Evolutionary conservation across 2,113 vertebrate genomes (phyloP).

Genomic region (crab-eating macaque (Macaca fascicularis)): T2T-MFA8v1.1 NC_088379.1:132963001-132963500

Average conservation of each 20-base stretch:
- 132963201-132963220: not conserved
- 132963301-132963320: not conserved
- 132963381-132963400: not conserved
- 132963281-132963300: not conserved
- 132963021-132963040: too few species aligned
- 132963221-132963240: not conserved
- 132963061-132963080: not conserved
- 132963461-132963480: not conserved
- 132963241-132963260: not conserved
- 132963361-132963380: not conserved
- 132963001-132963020: too few species aligned
- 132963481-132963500: not conserved
- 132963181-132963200: not conserved
- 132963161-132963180: not conserved
- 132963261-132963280: not conserved
- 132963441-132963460: not conserved
- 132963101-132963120: not conserved
- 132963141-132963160: not conserved
- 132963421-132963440: not conserved
- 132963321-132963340: not conserved
- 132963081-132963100: not conserved
- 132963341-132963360: slow-evolving; percentile 1
- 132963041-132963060: too few species aligned
- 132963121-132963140: not conserved
- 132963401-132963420: not conserved